Conservation (phyloP, 2,113 vertebrate species). For the Connochaetes taurinus region DNA sequence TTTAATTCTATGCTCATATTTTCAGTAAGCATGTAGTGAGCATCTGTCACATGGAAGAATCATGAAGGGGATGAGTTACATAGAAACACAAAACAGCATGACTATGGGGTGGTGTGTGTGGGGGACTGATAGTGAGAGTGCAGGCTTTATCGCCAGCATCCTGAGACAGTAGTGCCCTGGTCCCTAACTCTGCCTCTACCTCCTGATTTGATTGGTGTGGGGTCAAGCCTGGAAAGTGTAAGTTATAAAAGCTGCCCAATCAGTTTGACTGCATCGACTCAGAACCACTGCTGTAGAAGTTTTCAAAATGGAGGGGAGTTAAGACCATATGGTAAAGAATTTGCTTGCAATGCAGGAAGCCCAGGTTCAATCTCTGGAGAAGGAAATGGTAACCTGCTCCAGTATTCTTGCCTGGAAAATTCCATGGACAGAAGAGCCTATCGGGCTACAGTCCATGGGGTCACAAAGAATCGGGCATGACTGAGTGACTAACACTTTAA, state of each 20-base stretch:
- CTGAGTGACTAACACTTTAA: background rate
- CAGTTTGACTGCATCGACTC: background rate
- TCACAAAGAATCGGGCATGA: background rate
- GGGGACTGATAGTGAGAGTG: background rate
- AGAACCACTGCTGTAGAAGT: background rate
- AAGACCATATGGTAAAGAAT: background rate
- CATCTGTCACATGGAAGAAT: background rate
- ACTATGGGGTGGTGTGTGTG: too few species aligned
- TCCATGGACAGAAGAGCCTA: background rate
- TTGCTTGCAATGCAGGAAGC: background rate
- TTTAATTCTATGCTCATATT: background rate
- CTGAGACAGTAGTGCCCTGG: background rate
- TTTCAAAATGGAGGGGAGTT: background rate
- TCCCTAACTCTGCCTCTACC: background rate
- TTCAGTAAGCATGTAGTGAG: background rate
- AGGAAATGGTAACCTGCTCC: background rate
- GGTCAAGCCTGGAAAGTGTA: background rate
- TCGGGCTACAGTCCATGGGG: background rate
- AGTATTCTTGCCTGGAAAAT: background rate
- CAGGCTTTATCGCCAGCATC: accelerated
- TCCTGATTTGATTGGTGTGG: background rate
- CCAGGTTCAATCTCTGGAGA: background rate
- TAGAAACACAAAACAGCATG: background rate
- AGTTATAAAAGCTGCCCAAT: background rate
- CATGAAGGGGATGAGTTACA: background rate